Evolutionary conservation across 2,888 invertebrate species (phyloP), one percentile per base, ranked within the genome.

Genomic region (Epirrhoe alternata): DNA sequence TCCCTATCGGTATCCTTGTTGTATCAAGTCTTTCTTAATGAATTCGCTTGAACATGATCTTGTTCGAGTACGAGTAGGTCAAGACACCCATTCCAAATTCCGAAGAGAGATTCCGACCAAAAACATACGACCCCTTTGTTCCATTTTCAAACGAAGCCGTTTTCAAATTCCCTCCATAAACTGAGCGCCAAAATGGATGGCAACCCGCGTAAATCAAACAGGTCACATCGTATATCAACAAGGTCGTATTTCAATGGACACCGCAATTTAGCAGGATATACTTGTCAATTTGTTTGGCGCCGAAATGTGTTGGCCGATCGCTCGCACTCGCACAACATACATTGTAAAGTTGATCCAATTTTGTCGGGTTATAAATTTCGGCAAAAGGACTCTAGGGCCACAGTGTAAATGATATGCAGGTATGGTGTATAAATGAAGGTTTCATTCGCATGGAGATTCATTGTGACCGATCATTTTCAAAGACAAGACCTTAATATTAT

Each of bases 291-390:
- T 84, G 82, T 80, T 79, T 76, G 71, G 74, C 72, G 77, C 78
- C 74, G 79, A 85, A 82, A 82, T 38, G 63, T 77, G 82, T 80
- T 78, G 83, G 80, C 50, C 73, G 76, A 78, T 78, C 72, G 76
- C 24, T 35, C 24, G 58, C n/a, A 51, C 35, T 8, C 75, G 60
- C 77, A 75, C 79, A 73, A 77, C 75, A 80, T 81, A 79, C 77
- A 81, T 85, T 85, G 81, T 75, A 83, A 42, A 74, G 85, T 82
- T 82, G 78, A 84, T 86, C 86, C 78, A 77, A 87, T 86, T 88
- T 87, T 80, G 87, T 80, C 82, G 84, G 82, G 79, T 86, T 86
- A 85, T 87, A 87, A 85, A 87, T 88, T 86, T 81, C 69, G 77
- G 71, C 12, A 61, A 72, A 71, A 45, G 62, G 53, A 54, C 55